These are phyloP conservation scores for Bhutanitis thaidina DNA, from an alignment of 2,888 invertebrate genomes.

Conservation along the genomic window DNA sequence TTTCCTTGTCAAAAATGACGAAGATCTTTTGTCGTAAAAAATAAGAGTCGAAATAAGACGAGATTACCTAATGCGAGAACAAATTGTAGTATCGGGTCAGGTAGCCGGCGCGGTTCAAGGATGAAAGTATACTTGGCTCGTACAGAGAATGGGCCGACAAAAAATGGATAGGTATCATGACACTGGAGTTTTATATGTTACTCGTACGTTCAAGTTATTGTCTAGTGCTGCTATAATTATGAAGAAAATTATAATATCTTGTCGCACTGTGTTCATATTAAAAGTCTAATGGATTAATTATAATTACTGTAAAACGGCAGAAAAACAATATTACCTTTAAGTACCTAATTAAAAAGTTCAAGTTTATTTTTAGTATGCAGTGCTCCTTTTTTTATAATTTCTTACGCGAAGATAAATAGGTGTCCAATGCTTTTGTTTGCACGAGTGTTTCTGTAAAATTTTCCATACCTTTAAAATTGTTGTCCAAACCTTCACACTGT, in stretches of 20 bases:
- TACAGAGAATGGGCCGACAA: constrained; percentile 2
- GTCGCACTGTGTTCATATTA: no score
- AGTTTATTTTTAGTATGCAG: no score
- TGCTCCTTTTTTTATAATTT: no score
- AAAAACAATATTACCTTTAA: no score
- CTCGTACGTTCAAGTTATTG: not conserved
- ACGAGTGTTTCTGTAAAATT: no score
- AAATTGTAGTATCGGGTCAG: constrained; percentile 66
- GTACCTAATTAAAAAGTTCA: no score
- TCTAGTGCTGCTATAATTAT: not conserved
- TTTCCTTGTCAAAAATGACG: constrained; percentile 80
- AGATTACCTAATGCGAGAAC: constrained; percentile 68
- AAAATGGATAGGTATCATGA: constrained; percentile 13
- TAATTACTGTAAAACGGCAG: no score
- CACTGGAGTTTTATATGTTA: constrained; percentile 2
- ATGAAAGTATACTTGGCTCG: constrained; percentile 8
- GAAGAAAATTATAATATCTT: constrained; percentile 4
- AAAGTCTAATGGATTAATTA: no score
- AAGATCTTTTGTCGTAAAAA: constrained; percentile 75
- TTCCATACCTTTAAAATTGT: no score
- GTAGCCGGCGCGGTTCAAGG: constrained; percentile 38
- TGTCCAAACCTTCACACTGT: no score
- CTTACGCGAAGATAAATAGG: no score
- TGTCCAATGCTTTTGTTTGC: no score
- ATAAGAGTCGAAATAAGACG: constrained; percentile 67